Evolutionary conservation across 2,888 invertebrate genomes (phyloP).

Genomic region (Hirtodrosophila confusa): DNA sequence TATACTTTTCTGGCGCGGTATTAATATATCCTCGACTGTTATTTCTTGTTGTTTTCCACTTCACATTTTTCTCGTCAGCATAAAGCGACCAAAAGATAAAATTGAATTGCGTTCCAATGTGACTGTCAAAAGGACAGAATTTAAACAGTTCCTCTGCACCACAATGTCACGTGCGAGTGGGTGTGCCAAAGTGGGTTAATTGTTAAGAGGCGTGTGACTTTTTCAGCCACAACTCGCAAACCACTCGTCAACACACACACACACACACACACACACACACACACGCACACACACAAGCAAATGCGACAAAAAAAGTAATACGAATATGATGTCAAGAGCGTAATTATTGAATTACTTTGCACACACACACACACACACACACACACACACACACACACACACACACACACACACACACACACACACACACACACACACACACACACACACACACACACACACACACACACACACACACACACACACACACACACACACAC

Average conservation of each 20-base stretch:
- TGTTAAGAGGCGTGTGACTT: conserved; percentile 53
- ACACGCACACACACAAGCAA: conserved; percentile 13
- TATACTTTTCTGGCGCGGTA: no score
- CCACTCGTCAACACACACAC: conserved; percentile 31
- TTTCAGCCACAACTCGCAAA: conserved; percentile 41
- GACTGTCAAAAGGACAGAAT: conserved; percentile 2
- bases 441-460: conserved; percentile 43
- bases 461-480: conserved; percentile 35
- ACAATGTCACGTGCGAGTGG: conserved; percentile 47
- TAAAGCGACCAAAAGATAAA: conserved; percentile 3
- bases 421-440: conserved; percentile 30
- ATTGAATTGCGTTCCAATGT: conserved; percentile 17
- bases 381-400: no score
- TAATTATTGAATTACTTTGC: conserved; percentile 74
- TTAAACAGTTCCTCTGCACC: conserved; percentile 1
- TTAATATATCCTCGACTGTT: no score
- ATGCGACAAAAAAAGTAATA: conserved; percentile 46
- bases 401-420: no score
- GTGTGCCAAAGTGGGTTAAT: conserved; percentile 57
- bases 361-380: conserved; percentile 31
- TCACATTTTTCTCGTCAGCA: background rate
- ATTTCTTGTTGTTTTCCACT: background rate
- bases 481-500: conserved; percentile 31
- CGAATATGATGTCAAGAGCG: conserved; percentile 77
- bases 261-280: conserved; percentile 14